A percentile compares a stretch with the other conserved stretches of the same genome.
phyloP scores from a whole-genome alignment of 2,113 vertebrate species.

The Erinaceus europaeus region DNA sequence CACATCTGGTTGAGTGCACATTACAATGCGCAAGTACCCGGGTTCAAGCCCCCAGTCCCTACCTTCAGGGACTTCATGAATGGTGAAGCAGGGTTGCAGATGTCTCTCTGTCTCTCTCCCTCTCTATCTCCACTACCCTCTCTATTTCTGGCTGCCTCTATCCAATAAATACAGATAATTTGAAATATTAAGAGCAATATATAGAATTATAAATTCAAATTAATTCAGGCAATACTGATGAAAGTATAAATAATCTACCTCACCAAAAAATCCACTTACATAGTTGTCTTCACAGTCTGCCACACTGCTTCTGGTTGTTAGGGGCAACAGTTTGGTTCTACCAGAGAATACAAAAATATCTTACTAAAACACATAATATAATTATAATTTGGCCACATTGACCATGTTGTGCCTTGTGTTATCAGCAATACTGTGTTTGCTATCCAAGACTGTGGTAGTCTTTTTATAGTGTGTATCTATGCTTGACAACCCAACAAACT shows the following conservation, averaged over 20 bases:
- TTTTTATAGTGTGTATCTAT: not conserved
- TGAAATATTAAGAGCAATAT: not conserved
- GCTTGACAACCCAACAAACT: not conserved
- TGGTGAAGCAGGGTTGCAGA: too few species aligned
- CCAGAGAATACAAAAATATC: not conserved
- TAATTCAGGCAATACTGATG: not conserved
- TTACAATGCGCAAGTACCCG: too few species aligned
- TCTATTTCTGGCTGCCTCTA: too few species aligned
- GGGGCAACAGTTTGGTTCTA: not conserved
- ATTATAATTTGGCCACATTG: not conserved
- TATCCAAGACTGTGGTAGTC: too few species aligned
- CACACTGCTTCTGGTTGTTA: not conserved
- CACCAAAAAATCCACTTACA: not conserved
- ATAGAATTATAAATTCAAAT: not conserved
- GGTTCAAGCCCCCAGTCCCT: too few species aligned
- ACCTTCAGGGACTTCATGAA: too few species aligned
- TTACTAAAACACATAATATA: not conserved
- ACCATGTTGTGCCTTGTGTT: not conserved
- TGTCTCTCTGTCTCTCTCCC: too few species aligned
- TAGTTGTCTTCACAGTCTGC: not conserved
- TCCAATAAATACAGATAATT: too few species aligned
- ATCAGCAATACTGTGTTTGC: not conserved
- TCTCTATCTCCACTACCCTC: too few species aligned
- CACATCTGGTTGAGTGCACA: too few species aligned
- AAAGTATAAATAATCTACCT: not conserved